Percentiles rank a stretch among this genome's conserved stretches.
Conservation (phyloP, 2,113 vertebrate species). For the Cyphomyrus discorhynchus region DNA sequence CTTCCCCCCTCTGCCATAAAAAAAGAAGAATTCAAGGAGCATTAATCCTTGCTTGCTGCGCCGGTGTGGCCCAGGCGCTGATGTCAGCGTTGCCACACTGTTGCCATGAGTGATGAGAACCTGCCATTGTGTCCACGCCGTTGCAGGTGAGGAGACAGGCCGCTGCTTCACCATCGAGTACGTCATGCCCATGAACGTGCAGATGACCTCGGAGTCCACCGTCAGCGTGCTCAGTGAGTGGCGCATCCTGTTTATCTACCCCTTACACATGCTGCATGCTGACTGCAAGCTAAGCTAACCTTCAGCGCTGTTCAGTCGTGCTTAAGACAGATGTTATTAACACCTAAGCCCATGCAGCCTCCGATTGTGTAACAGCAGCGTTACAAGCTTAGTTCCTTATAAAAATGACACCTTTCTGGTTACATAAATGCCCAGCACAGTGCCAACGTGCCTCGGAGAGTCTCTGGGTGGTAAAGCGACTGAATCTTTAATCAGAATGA, state of each 20-base stretch:
- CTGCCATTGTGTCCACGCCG: conserved; percentile 5
- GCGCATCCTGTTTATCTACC: background rate
- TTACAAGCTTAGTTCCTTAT: background rate
- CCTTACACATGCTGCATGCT: background rate
- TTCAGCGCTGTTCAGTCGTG: background rate
- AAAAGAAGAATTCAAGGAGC: background rate
- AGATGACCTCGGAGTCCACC: conserved; percentile 88
- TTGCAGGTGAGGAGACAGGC: conserved; percentile 82
- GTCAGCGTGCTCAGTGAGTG: conserved; percentile 87
- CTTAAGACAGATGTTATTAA: background rate
- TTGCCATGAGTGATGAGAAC: background rate
- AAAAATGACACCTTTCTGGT: background rate
- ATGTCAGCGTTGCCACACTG: background rate
- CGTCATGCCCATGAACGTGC: conserved; percentile 86
- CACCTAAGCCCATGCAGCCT: background rate
- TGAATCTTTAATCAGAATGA: background rate
- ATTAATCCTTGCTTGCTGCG: background rate
- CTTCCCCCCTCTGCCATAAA: background rate
- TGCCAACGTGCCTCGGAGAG: too few species aligned
- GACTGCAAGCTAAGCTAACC: background rate
- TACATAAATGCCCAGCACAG: background rate
- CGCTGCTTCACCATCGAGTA: conserved; percentile 93
- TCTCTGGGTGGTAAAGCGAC: background rate
- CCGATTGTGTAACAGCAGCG: background rate
- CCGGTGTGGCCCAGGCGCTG: background rate